Base-by-base conservation (phyloP, 2,888 invertebrate species). In the Phyllotreta striolata region DNA sequence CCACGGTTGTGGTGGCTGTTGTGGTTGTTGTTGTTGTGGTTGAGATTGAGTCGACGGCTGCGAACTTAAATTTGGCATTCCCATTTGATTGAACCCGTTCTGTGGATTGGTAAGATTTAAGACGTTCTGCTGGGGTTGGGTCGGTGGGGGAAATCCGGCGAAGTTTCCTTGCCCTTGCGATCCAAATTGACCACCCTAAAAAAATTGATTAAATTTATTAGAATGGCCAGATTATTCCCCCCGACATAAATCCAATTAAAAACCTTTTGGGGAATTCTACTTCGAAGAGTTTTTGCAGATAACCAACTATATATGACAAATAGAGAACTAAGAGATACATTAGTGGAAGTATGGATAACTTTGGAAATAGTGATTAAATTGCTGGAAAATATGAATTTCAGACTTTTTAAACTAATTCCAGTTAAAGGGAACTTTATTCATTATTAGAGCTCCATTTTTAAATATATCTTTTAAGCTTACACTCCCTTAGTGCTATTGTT, bases 111-210 rank as follows among this genome's bases (percentile, higher is more conserved):
- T 24, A 13, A 64, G 59, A 10, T 70, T 61, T 52, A 59, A 70
- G 9, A 39, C 52, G 39, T 39, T 35, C 12, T 38, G 52, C n/a
- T 52, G 10, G 41, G 69, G 63, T 41, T 66, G 67, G 49, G 64
- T 65, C 12, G 62, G 63, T 46, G 72, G 73, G 3, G 73, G 75
- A 60, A 68, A 75, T 41, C 69, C 70, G 1, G 69, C 71, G 41
- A 73, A 75, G 4, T 24, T 24, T 55, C 63, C 67, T 58, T 70
- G 73, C 37, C 55, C 55, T 56, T 70, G 68, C n/a, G 52, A 52
- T 52, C 60, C 61, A 37, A 72, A 69, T 61, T 52, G 52, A 1
- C 24, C 24, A 24, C 24, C 24, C 24, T 24, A n/a, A 3, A 51
- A 51, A 51, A 8, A 12, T 12, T 51, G 51, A 1, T 38, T 51